Conservation (phyloP, 2,888 invertebrate genomes). For the Hermodice carunculata region DNA sequence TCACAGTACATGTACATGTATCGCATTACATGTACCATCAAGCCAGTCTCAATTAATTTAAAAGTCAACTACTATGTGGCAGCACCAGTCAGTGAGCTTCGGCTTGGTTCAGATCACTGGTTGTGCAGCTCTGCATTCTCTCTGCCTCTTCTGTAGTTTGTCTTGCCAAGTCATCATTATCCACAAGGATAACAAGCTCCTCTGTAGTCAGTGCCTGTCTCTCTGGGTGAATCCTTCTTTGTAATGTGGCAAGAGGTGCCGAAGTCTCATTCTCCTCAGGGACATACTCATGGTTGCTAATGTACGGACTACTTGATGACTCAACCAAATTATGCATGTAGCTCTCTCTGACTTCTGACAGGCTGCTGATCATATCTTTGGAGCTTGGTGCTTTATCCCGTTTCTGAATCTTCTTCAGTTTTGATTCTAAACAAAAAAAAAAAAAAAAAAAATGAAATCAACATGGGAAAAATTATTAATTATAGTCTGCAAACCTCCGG, state of each 20-base stretch:
- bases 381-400: not conserved
- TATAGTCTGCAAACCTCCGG: too few species aligned
- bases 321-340: conserved; percentile 1
- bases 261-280: not conserved
- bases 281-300: conserved; percentile 1
- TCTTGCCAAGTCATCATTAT: conserved; percentile 8
- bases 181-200: conserved; percentile 8
- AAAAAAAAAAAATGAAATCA: too few species aligned
- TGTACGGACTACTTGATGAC: not conserved
- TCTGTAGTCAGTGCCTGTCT: conserved; percentile 6
- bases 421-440: conserved; percentile 3
- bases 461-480: too few species aligned
- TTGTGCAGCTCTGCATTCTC: too few species aligned
- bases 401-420: conserved; percentile 7
- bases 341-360: conserved; percentile 4
- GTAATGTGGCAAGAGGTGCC: conserved; percentile 2
- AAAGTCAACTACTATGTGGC: too few species aligned
- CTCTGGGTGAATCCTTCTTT: conserved; percentile 6
- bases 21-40: too few species aligned
- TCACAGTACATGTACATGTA: too few species aligned
- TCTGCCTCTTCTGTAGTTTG: too few species aligned
- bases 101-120: too few species aligned
- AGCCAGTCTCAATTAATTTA: too few species aligned
- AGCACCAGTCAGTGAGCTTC: too few species aligned
- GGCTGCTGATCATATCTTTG: conserved; percentile 9